A percentile compares a stretch with the other conserved stretches of the same genome.
Evolutionary conservation across 1,140 invertebrate genomes (phyloP).

Genomic region (Eulimnadia texana): DNA sequence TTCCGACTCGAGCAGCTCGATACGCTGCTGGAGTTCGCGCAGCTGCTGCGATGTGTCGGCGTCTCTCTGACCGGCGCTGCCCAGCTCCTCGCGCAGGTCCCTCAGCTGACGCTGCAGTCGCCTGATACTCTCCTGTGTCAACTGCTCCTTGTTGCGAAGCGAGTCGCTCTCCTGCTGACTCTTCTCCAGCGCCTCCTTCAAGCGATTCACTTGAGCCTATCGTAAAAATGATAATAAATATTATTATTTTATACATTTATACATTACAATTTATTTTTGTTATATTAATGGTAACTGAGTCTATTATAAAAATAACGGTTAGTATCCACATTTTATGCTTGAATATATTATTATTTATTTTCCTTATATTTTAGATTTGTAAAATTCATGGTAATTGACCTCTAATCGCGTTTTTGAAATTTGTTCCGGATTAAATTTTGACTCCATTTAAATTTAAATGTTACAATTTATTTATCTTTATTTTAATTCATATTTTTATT

Average conservation of each 20-base stretch:
- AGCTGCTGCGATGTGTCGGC: constrained; percentile 51
- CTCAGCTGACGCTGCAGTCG: constrained; percentile 51
- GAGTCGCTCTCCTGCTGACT: constrained; percentile 54
- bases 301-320: too few relatives aligned
- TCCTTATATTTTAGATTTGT: too few relatives aligned
- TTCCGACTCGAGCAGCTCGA: constrained; percentile 48
- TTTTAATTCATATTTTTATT: too few relatives aligned
- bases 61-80: constrained; percentile 44
- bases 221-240: constrained; percentile 17
- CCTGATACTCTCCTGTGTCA: constrained; percentile 55
- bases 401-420: too few relatives aligned
- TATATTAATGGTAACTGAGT: not conserved
- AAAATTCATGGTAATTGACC: too few relatives aligned
- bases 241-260: not conserved
- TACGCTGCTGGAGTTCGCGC: constrained; percentile 49
- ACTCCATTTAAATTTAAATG: too few relatives aligned
- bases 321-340: too few relatives aligned
- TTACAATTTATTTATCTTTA: too few relatives aligned
- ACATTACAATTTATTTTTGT: not conserved
- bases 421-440: too few relatives aligned
- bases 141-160: constrained; percentile 51
- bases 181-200: constrained; percentile 71
- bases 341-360: too few relatives aligned
- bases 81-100: constrained; percentile 56
- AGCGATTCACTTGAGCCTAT: constrained; percentile 54